These are phyloP conservation scores for Apostichopus californicus DNA, from an alignment of 35 echinoderm and acorn worm genomes.

Conservation along the genomic window DNA sequence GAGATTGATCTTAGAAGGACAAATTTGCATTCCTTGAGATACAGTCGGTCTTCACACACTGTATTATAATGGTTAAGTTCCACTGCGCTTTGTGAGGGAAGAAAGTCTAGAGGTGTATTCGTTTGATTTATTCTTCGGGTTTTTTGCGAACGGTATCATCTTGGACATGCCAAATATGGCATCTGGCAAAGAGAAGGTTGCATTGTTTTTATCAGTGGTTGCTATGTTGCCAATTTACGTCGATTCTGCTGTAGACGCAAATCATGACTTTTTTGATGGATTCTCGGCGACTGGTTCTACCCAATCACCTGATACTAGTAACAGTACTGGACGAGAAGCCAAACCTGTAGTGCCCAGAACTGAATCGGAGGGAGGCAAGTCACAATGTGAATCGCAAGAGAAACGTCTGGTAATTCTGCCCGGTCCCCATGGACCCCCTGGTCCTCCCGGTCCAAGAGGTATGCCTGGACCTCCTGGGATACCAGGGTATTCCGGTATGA, in stretches of 20 bases:
- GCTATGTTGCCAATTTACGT: neutral
- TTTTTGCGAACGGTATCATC: too few relatives aligned
- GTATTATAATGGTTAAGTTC: too few relatives aligned
- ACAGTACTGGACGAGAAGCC: neutral
- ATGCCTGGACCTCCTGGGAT: conserved; percentile 31
- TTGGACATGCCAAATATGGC: too few relatives aligned
- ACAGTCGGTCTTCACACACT: too few relatives aligned
- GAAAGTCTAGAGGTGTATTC: too few relatives aligned
- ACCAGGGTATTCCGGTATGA: conserved; percentile 44
- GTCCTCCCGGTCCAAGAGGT: neutral
- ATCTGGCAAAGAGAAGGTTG: neutral
- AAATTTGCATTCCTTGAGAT: too few relatives aligned
- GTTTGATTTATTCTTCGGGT: too few relatives aligned
- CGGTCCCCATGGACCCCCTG: conserved; percentile 19
- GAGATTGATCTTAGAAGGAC: too few relatives aligned
- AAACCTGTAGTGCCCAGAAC: neutral
- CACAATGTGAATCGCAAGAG: neutral
- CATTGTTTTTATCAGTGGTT: neutral
- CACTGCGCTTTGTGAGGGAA: too few relatives aligned
- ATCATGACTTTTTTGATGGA: conserved; percentile 8
- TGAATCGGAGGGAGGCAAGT: neutral
- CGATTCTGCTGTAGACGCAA: conserved; percentile 13
- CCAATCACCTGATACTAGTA: neutral
- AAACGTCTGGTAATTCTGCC: conserved; percentile 15
- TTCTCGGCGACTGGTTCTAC: neutral